Evolutionary conservation across 1,140 invertebrate species (phyloP).

Genomic region (Drosophila suzukii): DNA sequence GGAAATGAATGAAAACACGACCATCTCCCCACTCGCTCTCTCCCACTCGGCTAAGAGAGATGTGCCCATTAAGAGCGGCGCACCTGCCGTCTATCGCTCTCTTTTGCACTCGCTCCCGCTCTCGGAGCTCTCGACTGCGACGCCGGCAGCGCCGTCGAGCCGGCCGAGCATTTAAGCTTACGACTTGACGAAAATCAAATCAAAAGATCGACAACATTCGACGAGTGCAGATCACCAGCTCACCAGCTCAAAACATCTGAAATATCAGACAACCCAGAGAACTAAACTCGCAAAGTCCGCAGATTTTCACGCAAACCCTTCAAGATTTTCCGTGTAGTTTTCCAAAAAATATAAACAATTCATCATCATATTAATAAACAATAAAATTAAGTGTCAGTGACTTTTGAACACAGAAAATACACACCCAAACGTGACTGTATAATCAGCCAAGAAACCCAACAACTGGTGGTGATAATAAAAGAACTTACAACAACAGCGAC

Average conservation of each 20-base stretch:
- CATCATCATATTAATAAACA: constrained; percentile 64
- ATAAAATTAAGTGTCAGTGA: constrained; percentile 82
- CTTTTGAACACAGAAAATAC: constrained; percentile 41
- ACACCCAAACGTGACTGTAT: constrained; percentile 63
- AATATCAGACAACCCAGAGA: background rate
- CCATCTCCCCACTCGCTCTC: constrained; percentile 47
- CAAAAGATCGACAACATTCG: constrained; percentile 84
- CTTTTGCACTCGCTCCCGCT: constrained; percentile 55
- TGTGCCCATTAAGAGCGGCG: constrained; percentile 59
- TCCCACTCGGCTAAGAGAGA: constrained; percentile 22
- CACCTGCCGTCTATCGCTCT: constrained; percentile 72
- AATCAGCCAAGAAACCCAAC: constrained; percentile 66
- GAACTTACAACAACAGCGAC: constrained; percentile 77
- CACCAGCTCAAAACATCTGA: constrained; percentile 12
- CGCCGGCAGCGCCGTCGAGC: constrained; percentile 21
- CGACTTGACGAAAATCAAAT: constrained; percentile 75
- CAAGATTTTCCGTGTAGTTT: constrained; percentile 41
- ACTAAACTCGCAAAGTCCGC: constrained; percentile 30
- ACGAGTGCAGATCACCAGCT: constrained; percentile 59
- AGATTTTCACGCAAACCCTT: constrained; percentile 40
- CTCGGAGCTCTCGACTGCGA: constrained; percentile 7
- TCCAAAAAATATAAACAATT: constrained; percentile 46
- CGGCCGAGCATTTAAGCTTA: constrained; percentile 73
- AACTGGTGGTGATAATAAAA: constrained; percentile 77
- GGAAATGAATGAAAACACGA: constrained; percentile 69